Percentiles rank a stretch among this genome's conserved stretches.
Conservation (phyloP, 2,888 invertebrate genomes). For the Drosophila tanythrix region DNA sequence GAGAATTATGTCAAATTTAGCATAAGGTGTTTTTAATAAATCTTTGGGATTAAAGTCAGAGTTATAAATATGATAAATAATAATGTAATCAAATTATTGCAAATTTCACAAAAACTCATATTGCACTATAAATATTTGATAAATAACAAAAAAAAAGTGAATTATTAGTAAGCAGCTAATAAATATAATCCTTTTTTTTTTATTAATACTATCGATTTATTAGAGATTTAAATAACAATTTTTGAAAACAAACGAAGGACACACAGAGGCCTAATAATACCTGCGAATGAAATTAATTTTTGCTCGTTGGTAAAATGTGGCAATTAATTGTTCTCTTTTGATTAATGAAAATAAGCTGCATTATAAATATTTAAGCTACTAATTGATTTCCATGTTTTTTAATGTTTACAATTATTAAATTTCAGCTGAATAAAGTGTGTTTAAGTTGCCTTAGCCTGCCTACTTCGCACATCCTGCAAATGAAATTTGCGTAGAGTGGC, state of each 20-base stretch:
- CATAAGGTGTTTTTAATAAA: background rate
- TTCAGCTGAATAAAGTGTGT: background rate
- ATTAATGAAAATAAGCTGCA: background rate
- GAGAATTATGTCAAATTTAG: background rate
- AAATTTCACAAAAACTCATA: background rate
- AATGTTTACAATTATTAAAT: background rate
- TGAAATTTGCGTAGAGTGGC: conserved; percentile 19
- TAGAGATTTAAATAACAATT: background rate
- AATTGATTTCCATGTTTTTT: background rate
- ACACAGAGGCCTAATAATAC: background rate
- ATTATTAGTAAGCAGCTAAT: background rate
- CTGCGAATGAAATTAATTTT: background rate
- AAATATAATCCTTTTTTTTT: background rate
- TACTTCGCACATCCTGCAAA: background rate
- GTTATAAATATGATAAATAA: background rate
- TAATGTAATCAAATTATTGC: background rate
- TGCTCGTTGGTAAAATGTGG: background rate
- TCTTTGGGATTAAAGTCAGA: background rate
- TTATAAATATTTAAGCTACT: background rate
- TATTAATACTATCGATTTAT: background rate
- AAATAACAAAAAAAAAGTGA: background rate
- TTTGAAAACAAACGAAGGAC: background rate
- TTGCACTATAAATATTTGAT: background rate
- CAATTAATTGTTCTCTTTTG: background rate
- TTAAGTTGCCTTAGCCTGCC: background rate